phyloP scores from a whole-genome alignment of 1,140 invertebrate species.

The Drosophila ohnishii region DNA sequence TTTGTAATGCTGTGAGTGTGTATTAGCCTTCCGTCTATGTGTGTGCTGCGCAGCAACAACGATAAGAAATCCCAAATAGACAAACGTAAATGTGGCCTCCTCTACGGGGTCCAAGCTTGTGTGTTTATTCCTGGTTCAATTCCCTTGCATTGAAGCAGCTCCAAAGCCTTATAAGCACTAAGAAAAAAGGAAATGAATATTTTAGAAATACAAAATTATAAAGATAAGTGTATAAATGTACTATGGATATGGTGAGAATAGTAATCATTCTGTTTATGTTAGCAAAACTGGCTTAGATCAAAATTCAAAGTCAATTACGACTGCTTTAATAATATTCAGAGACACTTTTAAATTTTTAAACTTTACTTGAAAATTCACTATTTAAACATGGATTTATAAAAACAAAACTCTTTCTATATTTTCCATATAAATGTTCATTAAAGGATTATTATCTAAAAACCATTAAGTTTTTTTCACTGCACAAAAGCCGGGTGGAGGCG shows the following conservation, averaged over 20 bases:
- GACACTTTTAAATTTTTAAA: background rate
- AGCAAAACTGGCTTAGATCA: too few species aligned
- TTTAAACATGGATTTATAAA: background rate
- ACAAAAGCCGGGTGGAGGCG: conserved; percentile 8
- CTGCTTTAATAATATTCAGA: background rate
- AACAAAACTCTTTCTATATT: background rate
- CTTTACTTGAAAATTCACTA: background rate
- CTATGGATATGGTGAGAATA: too few species aligned
- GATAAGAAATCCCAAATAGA: conserved; percentile 47
- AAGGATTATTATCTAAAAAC: too few species aligned
- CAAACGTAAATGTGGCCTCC: conserved; percentile 42
- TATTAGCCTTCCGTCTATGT: conserved; percentile 1
- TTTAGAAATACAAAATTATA: background rate
- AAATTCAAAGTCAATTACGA: too few species aligned
- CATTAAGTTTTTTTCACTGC: conserved; percentile 12
- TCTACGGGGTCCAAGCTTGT: conserved; percentile 14
- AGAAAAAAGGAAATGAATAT: background rate
- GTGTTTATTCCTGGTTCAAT: conserved; percentile 21
- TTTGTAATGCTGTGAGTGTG: conserved; percentile 42
- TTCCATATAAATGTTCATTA: background rate
- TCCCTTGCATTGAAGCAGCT: conserved; percentile 7
- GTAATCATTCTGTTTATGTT: too few species aligned
- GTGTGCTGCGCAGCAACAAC: conserved; percentile 14
- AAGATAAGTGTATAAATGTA: background rate
- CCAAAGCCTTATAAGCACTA: conserved; percentile 17